A percentile compares a stretch with the other conserved stretches of the same genome.
Evolutionary conservation across 2,888 invertebrate genomes (phyloP).

Genomic region (Napeogenes inachia): DNA sequence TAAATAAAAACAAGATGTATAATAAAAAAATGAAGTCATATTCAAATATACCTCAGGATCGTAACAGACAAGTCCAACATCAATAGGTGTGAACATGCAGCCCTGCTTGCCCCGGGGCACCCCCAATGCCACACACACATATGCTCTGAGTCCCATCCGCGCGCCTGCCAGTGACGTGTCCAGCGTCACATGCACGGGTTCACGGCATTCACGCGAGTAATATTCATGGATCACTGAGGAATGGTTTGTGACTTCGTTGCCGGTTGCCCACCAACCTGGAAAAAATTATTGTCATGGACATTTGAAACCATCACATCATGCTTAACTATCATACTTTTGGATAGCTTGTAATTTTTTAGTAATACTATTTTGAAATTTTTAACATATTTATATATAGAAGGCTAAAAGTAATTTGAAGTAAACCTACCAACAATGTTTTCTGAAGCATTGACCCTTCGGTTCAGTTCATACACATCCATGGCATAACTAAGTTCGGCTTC

Average conservation of each 20-base stretch:
- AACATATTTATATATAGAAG: too few species aligned
- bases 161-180: slow-evolving; percentile 93
- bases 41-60: slow-evolving; percentile 84
- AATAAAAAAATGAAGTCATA: too few species aligned
- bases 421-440: slow-evolving; percentile 92
- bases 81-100: slow-evolving; percentile 97
- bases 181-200: slow-evolving; percentile 96
- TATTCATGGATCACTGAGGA: slow-evolving; percentile 98
- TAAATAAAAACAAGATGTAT: too few species aligned
- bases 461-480: slow-evolving; percentile 95
- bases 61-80: slow-evolving; percentile 91
- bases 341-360: too few species aligned
- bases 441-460: slow-evolving; percentile 92
- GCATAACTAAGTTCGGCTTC: slow-evolving; percentile 98
- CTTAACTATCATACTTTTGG: too few species aligned
- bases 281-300: neutral
- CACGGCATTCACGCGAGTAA: slow-evolving; percentile 95
- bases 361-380: too few species aligned
- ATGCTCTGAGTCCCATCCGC: slow-evolving; percentile 96
- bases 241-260: slow-evolving; percentile 97
- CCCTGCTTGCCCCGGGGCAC: slow-evolving; percentile 96
- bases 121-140: slow-evolving; percentile 94
- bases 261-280: slow-evolving; percentile 97
- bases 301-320: too few species aligned
- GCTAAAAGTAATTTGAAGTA: too few species aligned